Conservation (phyloP, 2,888 invertebrate species). For the Invenusta paracnida region DNA sequence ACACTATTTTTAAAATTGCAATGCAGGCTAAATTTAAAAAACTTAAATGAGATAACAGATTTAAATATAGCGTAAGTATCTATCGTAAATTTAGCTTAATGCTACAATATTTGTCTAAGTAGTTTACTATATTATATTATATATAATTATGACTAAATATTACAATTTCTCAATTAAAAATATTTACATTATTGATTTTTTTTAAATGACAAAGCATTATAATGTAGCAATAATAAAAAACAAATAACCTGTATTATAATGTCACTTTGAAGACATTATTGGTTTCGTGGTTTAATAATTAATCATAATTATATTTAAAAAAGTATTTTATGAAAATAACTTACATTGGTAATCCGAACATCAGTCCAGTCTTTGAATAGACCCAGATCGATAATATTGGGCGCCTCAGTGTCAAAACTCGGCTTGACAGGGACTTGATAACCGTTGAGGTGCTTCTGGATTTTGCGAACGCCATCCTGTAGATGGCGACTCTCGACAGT, state of each 20-base stretch:
- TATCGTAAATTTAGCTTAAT: too few relatives aligned
- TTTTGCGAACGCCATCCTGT: background rate
- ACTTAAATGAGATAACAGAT: too few relatives aligned
- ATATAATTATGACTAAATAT: too few relatives aligned
- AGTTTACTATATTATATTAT: too few relatives aligned
- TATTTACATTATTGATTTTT: too few relatives aligned
- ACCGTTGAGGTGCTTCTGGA: background rate
- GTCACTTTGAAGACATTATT: background rate
- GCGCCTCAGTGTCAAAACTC: constrained; percentile 42
- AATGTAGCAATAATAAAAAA: background rate
- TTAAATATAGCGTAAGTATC: too few relatives aligned
- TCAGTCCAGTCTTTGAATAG: background rate
- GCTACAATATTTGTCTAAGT: too few relatives aligned
- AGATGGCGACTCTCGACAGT: background rate
- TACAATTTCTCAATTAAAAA: too few relatives aligned
- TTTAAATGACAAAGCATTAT: too few relatives aligned
- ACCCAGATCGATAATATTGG: background rate
- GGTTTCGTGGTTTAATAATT: background rate
- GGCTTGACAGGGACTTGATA: background rate
- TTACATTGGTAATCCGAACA: background rate
- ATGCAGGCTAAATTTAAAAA: too few relatives aligned
- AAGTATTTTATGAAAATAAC: background rate
- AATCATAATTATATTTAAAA: too few relatives aligned
- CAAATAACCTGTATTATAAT: background rate
- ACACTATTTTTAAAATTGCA: too few relatives aligned